Conservation (phyloP, 2,888 invertebrate genomes). For the Ennomos erosarius region DNA sequence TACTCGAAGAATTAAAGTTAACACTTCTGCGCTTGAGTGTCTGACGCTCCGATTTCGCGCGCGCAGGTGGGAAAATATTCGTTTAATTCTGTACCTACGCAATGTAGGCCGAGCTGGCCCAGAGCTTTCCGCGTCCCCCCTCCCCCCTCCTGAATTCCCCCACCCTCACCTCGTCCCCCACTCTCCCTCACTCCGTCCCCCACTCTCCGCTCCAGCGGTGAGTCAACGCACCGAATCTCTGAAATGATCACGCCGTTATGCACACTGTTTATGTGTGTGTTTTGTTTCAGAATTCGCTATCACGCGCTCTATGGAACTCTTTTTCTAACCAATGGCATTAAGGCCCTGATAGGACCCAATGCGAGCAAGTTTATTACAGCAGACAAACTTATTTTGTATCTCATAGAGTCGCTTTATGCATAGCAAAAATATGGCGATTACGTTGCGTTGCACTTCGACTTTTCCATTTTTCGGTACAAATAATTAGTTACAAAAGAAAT, state of each 20-base stretch:
- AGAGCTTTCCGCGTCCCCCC: conserved; percentile 66
- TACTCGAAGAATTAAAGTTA: too few species aligned
- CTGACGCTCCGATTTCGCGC: conserved; percentile 58
- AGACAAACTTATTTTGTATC: too few species aligned
- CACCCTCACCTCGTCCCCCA: conserved; percentile 7
- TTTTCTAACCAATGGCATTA: too few species aligned
- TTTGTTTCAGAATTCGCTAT: conserved; percentile 5
- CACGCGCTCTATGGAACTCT: too few species aligned
- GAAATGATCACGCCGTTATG: conserved; percentile 41
- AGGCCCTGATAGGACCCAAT: too few species aligned
- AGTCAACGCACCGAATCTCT: conserved; percentile 54
- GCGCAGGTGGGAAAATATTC: conserved; percentile 80
- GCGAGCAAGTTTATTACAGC: too few species aligned
- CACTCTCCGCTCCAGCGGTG: conserved; percentile 45
- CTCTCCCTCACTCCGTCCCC: conserved; percentile 12
- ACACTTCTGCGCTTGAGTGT: conserved; percentile 48
- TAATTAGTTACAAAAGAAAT: too few species aligned
- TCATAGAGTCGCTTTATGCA: too few species aligned
- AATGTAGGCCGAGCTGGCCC: conserved; percentile 79
- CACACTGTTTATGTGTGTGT: conserved; percentile 13
- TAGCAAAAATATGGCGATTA: too few species aligned
- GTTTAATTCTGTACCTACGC: conserved; percentile 78
- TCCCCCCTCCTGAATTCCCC: conserved; percentile 30
- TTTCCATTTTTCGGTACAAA: too few species aligned
- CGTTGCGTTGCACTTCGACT: too few species aligned